Evolutionary conservation across 2,113 vertebrate species (phyloP).

Genomic region (Manacus vitellinus): DNA sequence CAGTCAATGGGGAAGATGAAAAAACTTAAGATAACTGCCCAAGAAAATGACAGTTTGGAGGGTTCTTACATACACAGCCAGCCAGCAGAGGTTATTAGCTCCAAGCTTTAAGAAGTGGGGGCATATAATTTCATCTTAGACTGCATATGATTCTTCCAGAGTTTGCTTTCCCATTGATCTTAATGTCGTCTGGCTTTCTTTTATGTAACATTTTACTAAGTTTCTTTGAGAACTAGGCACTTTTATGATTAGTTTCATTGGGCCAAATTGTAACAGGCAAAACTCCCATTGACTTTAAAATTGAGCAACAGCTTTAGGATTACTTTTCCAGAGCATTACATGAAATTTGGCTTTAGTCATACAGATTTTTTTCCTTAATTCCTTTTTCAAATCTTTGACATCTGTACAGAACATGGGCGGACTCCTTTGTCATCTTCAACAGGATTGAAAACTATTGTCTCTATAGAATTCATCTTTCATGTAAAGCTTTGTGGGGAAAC

Average conservation of each 20-base stretch:
- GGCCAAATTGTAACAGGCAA: neutral
- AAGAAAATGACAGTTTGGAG: neutral
- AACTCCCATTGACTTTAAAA: neutral
- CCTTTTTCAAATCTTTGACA: neutral
- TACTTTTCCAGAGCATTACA: slow-evolving; percentile 14
- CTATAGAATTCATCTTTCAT: neutral
- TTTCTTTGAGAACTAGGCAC: neutral
- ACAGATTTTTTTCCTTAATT: neutral
- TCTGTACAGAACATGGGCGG: neutral
- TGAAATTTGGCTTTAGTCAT: neutral
- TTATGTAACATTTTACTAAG: neutral
- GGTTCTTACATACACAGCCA: neutral
- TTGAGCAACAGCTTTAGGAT: neutral
- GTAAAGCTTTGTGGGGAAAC: neutral
- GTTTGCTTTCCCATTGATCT: neutral
- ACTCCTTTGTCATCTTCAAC: neutral
- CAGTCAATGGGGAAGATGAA: neutral
- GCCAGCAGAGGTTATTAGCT: neutral
- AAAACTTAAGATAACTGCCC: neutral
- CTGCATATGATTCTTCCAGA: neutral
- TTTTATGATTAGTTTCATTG: neutral
- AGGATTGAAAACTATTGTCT: neutral
- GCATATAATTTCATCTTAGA: neutral
- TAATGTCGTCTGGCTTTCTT: neutral
- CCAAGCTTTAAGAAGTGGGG: neutral